These are phyloP conservation scores for Abramis brama DNA, from an alignment of 2,113 vertebrate species.

Conservation along the genomic window DNA sequence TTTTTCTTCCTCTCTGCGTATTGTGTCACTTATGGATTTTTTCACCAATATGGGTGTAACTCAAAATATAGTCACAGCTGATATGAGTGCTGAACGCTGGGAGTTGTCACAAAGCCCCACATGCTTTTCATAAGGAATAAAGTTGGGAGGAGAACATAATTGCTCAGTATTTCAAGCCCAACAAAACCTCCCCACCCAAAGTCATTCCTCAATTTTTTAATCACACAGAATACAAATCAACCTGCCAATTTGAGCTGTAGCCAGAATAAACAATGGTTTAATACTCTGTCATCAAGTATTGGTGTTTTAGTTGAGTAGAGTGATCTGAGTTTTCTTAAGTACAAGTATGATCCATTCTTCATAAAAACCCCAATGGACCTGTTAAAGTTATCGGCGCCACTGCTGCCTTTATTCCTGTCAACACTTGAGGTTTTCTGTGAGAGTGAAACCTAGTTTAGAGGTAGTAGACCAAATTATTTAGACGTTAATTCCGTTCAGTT, in stretches of 20 bases:
- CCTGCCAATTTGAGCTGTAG: constrained; percentile 18
- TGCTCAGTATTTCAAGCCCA: constrained; percentile 58
- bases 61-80: constrained; percentile 32
- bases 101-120: constrained; percentile 48
- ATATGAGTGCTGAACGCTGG: constrained; percentile 29
- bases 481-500: too few species aligned
- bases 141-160: constrained; percentile 49
- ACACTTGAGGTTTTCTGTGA: neutral
- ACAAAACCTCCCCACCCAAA: constrained; percentile 61
- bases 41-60: constrained; percentile 45
- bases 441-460: neutral
- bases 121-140: constrained; percentile 41
- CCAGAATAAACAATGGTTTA: constrained; percentile 40
- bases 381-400: neutral
- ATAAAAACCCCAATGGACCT: neutral
- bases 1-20: neutral
- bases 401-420: neutral
- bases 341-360: constrained; percentile 8
- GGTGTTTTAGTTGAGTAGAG: constrained; percentile 1
- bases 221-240: constrained; percentile 42
- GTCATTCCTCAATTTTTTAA: constrained; percentile 50
- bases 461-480: neutral
- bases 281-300: constrained; percentile 37
- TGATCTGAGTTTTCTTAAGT: constrained; percentile 33
- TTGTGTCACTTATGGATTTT: constrained; percentile 29